phyloP scores from a whole-genome alignment of 2,888 invertebrate species.

The Eucriotettix oculatus region DNA sequence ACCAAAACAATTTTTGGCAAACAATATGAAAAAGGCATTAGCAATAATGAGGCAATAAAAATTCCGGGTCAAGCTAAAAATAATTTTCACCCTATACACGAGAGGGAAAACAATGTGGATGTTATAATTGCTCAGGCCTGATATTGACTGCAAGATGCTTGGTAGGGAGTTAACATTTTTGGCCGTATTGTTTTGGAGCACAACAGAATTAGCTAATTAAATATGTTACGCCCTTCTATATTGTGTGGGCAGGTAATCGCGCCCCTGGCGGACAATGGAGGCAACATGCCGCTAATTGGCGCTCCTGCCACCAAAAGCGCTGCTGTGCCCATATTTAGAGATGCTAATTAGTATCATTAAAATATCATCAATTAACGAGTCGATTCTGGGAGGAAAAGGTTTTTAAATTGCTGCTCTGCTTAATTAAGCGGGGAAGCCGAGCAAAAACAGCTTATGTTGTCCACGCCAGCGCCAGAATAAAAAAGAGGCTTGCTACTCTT shows the following conservation, averaged over 20 bases:
- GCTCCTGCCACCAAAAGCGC: background rate
- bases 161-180: too few relatives aligned
- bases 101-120: too few relatives aligned
- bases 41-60: too few relatives aligned
- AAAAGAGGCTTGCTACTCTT: too few relatives aligned
- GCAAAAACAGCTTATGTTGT: background rate
- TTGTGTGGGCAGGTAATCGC: background rate
- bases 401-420: slow-evolving; percentile 3
- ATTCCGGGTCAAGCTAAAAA: too few relatives aligned
- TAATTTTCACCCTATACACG: too few relatives aligned
- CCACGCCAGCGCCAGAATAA: background rate
- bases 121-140: too few relatives aligned
- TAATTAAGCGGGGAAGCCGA: background rate
- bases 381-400: slow-evolving; percentile 4
- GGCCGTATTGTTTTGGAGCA: too few relatives aligned
- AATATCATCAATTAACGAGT: slow-evolving; percentile 6
- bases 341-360: slow-evolving; percentile 8
- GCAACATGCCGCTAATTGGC: background rate
- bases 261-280: background rate
- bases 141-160: too few relatives aligned
- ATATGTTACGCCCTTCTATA: background rate
- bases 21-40: too few relatives aligned
- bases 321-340: background rate
- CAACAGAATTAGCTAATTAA: background rate
- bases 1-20: too few relatives aligned